A percentile compares a stretch with the other conserved stretches of the same genome.
Evolutionary conservation across 2,888 invertebrate species (phyloP).

Genomic region (Perizoma affinitatum): DNA sequence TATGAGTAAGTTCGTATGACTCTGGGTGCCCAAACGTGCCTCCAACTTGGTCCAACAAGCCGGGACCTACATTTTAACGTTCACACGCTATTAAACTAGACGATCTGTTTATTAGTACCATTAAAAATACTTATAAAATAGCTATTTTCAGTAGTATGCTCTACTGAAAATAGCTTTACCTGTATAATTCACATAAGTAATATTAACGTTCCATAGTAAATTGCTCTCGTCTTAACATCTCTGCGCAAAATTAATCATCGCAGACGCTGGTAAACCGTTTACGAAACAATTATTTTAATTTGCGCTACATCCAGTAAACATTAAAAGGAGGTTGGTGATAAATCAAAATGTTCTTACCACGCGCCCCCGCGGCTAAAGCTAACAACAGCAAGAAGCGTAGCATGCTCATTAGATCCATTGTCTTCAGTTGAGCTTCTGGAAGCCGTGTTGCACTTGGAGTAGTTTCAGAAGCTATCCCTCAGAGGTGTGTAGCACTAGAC

Average conservation of each 20-base stretch:
- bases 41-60: too few species aligned
- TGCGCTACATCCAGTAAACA: conserved; percentile 20
- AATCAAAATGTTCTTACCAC: conserved; percentile 58
- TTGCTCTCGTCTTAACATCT: conserved; percentile 15
- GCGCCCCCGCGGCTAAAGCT: conserved; percentile 57
- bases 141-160: too few species aligned
- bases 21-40: too few species aligned
- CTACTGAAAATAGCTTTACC: too few species aligned
- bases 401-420: conserved; percentile 78
- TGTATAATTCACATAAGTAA: too few species aligned
- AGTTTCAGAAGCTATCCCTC: conserved; percentile 26
- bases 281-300: conserved; percentile 36
- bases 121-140: too few species aligned
- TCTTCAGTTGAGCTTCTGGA: conserved; percentile 10
- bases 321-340: conserved; percentile 28
- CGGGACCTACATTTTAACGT: too few species aligned
- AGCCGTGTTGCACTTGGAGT: conserved; percentile 43
- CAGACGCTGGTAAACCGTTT: conserved; percentile 21
- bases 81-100: too few species aligned
- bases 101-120: too few species aligned
- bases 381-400: conserved; percentile 70
- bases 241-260: conserved; percentile 19
- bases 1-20: too few species aligned
- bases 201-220: neutral
- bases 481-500: conserved; percentile 58